Base-by-base conservation (phyloP, 1,140 invertebrate genomes). In the Trichomalopsis sarcophagae region DNA sequence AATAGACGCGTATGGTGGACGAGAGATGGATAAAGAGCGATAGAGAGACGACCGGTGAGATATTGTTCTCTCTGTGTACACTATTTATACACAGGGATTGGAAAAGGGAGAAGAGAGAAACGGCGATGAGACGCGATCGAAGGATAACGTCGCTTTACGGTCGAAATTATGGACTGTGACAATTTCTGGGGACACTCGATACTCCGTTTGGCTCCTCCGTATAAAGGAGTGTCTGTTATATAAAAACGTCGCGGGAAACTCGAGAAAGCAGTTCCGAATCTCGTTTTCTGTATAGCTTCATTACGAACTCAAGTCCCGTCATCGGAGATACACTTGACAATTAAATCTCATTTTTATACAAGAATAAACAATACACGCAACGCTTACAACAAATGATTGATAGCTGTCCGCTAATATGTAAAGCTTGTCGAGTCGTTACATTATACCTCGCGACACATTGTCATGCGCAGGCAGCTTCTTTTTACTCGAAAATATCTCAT, bases 141-240 rank as follows among this genome's bases (percentile, higher is more conserved):
- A 2, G 40, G 75, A 77, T 77, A 77, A 27, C 75, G 75, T 77
- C 75, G 44, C 7, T 71, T 71, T 75, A 40, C 73, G 33, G 14
- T 3, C 9, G 11, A 30, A 47, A 40, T 79, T 66, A 79, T 79
- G 23, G 77, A 33, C 77, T 79, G 77, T 40, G 77, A 79, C 77
- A 33, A 66, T 79, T 79, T 79, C 17, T 77, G 50, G 13, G 7
- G 77, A 66, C 14, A 66, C 44, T 66, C 76, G 77, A 79, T 77
- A 77, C 23, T 77, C 27, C n/a, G 21, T 6, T 66, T 17, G 4
- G 62, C n/a, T 14, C 55, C 11, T 14, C 55, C 6, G 1, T 7
- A 11, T 62, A 11, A 62, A 62, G 3, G 55, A 62, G 14, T 17
- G 36, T 40, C 5, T 44, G 40, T n/a, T n/a, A n/a, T 44, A 44